Evolutionary conservation across 2,888 invertebrate genomes (phyloP), one percentile per base, ranked within the genome.

Genomic region (Thecocarcelia acutangulata): DNA sequence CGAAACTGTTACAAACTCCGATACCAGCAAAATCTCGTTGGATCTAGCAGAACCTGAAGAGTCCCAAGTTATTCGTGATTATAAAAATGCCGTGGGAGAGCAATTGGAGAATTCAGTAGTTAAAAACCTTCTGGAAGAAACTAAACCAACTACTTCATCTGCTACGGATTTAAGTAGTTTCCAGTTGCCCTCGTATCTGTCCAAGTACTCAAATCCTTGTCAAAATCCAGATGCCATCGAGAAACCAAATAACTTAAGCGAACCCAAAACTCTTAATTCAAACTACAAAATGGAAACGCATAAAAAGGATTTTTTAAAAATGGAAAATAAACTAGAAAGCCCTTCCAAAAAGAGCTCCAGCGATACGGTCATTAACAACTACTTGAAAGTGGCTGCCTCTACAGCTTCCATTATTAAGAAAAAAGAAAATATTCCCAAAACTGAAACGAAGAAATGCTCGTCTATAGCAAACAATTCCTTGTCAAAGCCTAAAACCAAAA

Each of bases 361-460:
- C 44, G 90, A 90, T 6, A 80, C 88, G 0, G 90, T 91, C 0
- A 90, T 91, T 0, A 90, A 87, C 66, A 91, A 91, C 52, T 91
- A 90, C 81, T 80, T 91, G 1, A 89, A 90, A 68, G 87, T 89
- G 0, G 84, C 88, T 3, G 85, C 87, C 3, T 83, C 86, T 1
- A 84, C 87, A 4, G 84, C 88, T 1, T 81, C 85, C 50, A 86
- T 87, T 52, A 84, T 85, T 19, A 86, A 84, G 44, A 90, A 90
- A 70, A 90, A 90, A 58, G 87, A 89, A 77, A 87, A 89, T 52
- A 86, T 79, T 11, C 48, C 48, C 3, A 76, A 74, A 42, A 0
- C 59, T 44, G 4, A 42, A 33, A 12, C 83, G 81, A 64, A 84
- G 44, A 74, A 74, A 42, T 6, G 78, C 6, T 24, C 37, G 17